phyloP scores from a whole-genome alignment of 2,888 invertebrate genomes.

The Sinelater perroti region DNA sequence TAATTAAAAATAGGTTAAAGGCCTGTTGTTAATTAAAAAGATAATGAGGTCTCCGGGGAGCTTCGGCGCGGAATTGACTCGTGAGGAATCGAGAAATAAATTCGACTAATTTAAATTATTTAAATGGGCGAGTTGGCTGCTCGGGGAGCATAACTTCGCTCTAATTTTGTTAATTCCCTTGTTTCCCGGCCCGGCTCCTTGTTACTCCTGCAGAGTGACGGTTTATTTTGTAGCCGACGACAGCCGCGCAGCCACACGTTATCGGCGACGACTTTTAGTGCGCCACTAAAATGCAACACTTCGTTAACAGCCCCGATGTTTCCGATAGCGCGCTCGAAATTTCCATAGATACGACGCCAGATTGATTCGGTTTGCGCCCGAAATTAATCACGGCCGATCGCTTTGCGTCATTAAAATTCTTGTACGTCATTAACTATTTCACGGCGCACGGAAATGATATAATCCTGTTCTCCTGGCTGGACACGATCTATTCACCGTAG shows the following conservation, averaged over 20 bases:
- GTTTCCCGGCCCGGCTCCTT: slow-evolving; percentile 29
- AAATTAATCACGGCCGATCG: slow-evolving; percentile 28
- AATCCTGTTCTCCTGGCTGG: neutral
- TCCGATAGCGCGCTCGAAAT: slow-evolving; percentile 42
- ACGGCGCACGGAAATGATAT: slow-evolving; percentile 7
- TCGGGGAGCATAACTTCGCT: slow-evolving; percentile 26
- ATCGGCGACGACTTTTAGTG: slow-evolving; percentile 28
- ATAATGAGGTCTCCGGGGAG: slow-evolving; percentile 45
- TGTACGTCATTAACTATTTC: slow-evolving; percentile 21
- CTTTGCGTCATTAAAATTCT: slow-evolving; percentile 27
- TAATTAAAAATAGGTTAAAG: slow-evolving; percentile 48
- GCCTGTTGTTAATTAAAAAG: slow-evolving; percentile 49
- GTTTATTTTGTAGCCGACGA: slow-evolving; percentile 25
- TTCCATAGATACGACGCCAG: slow-evolving; percentile 35
- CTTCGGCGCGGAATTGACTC: slow-evolving; percentile 39
- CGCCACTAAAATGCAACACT: slow-evolving; percentile 33
- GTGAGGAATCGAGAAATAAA: slow-evolving; percentile 39
- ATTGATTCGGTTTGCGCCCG: slow-evolving; percentile 23
- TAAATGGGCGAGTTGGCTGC: slow-evolving; percentile 29
- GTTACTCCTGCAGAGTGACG: slow-evolving; percentile 23
- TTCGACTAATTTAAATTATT: slow-evolving; percentile 43
- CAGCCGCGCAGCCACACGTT: slow-evolving; percentile 19
- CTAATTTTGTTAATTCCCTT: slow-evolving; percentile 39
- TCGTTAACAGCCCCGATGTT: slow-evolving; percentile 39
- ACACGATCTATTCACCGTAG: too few species aligned